Evolutionary conservation across 2,797 vertebrate species (phyloP), one percentile per base, ranked within the genome.

Genomic region (Lates japonicus): DNA sequence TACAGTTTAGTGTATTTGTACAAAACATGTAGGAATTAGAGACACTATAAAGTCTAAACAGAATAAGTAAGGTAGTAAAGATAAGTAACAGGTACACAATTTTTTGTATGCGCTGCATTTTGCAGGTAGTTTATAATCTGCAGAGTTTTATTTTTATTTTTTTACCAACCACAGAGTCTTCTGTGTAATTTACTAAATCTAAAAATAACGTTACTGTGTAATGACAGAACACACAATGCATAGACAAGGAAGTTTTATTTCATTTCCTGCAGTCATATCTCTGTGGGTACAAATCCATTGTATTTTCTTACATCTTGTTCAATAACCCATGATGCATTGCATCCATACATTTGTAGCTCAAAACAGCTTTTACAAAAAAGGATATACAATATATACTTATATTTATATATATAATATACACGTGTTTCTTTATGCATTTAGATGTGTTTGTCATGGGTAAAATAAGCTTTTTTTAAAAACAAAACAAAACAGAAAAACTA

Each of bases 211-310:
- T 65, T 14, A 49, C 19, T 63, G 51, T 67, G 71, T 75, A 80
- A 91, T 44, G 66, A 94, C 87, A 85, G 87, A 89, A 94, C 90
- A 88, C 88, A 94, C 93, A 93, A 91, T 96, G 95, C 95, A 96
- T 96, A 96, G 96, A 96, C 96, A 96, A 96, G 95, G 93, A 95
- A 92, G 88, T 94, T 96, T 95, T 94, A 95, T 95, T 96, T 95
- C 41, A 91, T 90, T 95, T 94, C 92, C 91, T 95, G 92, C 93
- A 92, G 88, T 95, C 89, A 82, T 94, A 92, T 95, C 89, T 94
- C 81, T 88, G 91, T 91, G 94, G 88, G 92, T 95, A 96, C 94
- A 96, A 96, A 95, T 95, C 81, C 81, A 89, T 88, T 86, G 72
- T 88, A 89, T 92, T 93, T 93, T 93, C 87, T 90, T 87, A 92